Base-by-base conservation (phyloP, 64 coral and sea anemone species). In the Dendrophyllia cribrosa region DNA sequence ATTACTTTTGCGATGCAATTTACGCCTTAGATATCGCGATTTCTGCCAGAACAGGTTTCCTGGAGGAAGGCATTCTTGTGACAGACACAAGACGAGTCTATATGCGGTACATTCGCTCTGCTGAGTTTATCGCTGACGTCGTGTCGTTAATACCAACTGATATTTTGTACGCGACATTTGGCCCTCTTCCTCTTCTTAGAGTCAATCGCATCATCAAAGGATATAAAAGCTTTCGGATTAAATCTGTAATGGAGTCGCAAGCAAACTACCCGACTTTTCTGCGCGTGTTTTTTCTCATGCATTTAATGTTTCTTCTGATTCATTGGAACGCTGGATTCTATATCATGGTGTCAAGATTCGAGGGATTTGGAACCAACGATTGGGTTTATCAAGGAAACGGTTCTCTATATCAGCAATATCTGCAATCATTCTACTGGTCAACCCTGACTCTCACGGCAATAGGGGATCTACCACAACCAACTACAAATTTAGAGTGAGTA, bases 321-420 rank as follows among this genome's bases (percentile, higher is more conserved):
- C 95, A 99, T 58, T 99, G 97, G 97, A 99, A 99, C 74, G 97
- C 97, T 51, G 94, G 91, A 0, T 75, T 99, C 4, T 99, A 99
- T 77, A 87, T 94, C 21, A 79, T 99, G 83, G 87, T 99, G 34
- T 93, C 94, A 58, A 76, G 91, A 13, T 86, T 88, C 43, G 97
- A 99, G 66, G 97, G 97, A 77, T 99, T 99, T 92, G 97, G 97
- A 12, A 94, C 91, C 0, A 99, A 99, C 15, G 53, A 85, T 5
- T 99, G 97, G 97, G 97, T 96, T 6, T 99, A 99, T 63, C 85
- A 89, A 24, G 97, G 97, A 0, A 93, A 99, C 63, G 94, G 94
- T 1, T 96, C 97, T 4, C 91, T 99, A 2, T 96, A 96, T 83
- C 90, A 95, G 45, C 94, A 99, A 64, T 99, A 99, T 88, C 88